phyloP scores from a whole-genome alignment of 2,797 vertebrate species.

The Lerista edwardsae region DNA sequence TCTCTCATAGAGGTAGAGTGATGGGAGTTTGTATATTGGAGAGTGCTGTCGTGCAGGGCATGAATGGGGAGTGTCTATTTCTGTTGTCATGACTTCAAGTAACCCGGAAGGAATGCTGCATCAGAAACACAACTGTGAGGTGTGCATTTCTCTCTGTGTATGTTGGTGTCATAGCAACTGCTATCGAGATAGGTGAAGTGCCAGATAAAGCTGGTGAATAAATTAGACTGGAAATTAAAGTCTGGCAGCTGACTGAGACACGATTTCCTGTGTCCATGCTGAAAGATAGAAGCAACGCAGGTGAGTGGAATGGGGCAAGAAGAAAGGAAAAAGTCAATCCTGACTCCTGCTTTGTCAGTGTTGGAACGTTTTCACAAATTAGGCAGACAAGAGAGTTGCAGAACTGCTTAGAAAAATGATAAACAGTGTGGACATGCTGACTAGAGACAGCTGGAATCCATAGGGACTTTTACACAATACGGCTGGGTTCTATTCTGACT shows the following conservation, averaged over 20 bases:
- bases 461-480: not conserved
- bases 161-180: slow-evolving; percentile 51
- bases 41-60: not conserved
- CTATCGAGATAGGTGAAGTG: slow-evolving; percentile 44
- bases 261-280: not conserved
- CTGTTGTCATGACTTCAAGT: slow-evolving; percentile 45
- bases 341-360: not conserved
- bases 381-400: not conserved
- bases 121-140: slow-evolving; percentile 3
- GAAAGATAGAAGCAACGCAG: slow-evolving; percentile 2
- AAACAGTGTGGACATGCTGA: too few species aligned
- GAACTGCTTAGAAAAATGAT: not conserved
- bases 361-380: not conserved
- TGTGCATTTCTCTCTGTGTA: slow-evolving; percentile 17
- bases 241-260: not conserved
- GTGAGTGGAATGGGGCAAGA: slow-evolving; percentile 3
- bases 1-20: not conserved
- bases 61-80: slow-evolving; percentile 34
- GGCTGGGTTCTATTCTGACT: not conserved
- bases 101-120: slow-evolving; percentile 40
- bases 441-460: not conserved
- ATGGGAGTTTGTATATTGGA: not conserved
- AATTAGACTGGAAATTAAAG: slow-evolving; percentile 16
- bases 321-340: not conserved
- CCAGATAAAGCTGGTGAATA: slow-evolving; percentile 17